phyloP scores from a whole-genome alignment of 30 jellyfish, hydroid and myxozoan genomes.

The Sanderia malayensis region DNA sequence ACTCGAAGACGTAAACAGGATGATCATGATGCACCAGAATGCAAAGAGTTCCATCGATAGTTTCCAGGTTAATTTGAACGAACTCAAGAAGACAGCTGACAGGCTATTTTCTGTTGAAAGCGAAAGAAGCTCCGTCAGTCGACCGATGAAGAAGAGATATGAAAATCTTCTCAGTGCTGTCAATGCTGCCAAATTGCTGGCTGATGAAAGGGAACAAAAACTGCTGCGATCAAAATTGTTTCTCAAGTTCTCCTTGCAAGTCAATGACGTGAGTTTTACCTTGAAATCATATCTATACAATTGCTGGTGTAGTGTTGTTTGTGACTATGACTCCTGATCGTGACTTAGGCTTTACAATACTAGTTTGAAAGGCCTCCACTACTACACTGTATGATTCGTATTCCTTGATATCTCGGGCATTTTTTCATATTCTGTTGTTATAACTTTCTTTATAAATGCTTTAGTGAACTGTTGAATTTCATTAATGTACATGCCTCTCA shows the following conservation, averaged over 20 bases:
- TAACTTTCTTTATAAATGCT: no score
- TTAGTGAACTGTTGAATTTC: no score
- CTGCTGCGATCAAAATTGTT: conserved; percentile 36
- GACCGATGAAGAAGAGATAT: conserved; percentile 10
- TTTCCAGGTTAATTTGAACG: conserved; percentile 15
- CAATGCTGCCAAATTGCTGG: conserved; percentile 6
- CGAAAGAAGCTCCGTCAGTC: conserved; percentile 12
- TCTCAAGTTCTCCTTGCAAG: conserved; percentile 25
- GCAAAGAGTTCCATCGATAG: conserved; percentile 19
- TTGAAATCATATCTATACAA: no score
- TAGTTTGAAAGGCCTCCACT: no score
- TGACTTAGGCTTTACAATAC: no score
- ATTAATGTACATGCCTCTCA: no score
- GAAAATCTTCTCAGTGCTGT: conserved; percentile 27
- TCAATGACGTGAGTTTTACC: conserved; percentile 28
- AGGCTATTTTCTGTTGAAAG: background rate
- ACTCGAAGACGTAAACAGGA: conserved; percentile 32
- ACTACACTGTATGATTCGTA: no score
- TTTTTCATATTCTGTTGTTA: no score
- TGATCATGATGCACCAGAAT: conserved; percentile 20
- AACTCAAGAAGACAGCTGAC: conserved; percentile 28
- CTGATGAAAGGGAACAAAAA: conserved; percentile 3
- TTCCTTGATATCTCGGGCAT: no score
- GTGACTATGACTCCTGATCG: no score
- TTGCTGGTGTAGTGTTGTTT: no score